These are phyloP conservation scores for Laothoe populi DNA, from an alignment of 2,888 invertebrate species.

Conservation along the genomic window DNA sequence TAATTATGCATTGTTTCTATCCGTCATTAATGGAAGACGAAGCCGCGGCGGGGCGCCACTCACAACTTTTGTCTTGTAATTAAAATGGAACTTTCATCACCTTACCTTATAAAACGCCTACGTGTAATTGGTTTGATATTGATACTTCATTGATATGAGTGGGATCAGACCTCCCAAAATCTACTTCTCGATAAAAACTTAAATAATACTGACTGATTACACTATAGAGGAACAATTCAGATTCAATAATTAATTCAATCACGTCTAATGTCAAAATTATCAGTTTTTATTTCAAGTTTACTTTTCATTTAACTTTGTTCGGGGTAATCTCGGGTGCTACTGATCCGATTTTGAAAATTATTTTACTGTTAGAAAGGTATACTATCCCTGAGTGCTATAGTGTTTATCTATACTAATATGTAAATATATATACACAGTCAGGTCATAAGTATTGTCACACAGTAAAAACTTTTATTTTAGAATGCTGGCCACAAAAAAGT, in stretches of 20 bases:
- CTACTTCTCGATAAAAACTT: neutral
- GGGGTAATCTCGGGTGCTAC: no score
- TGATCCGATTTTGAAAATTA: no score
- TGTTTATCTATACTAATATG: no score
- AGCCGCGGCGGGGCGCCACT: slow-evolving; percentile 67
- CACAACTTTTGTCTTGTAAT: slow-evolving; percentile 71
- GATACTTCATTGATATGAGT: slow-evolving; percentile 44
- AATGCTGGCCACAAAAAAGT: no score
- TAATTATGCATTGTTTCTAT: slow-evolving; percentile 68
- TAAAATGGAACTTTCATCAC: slow-evolving; percentile 68
- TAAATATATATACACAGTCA: no score
- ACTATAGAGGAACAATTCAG: slow-evolving; percentile 7
- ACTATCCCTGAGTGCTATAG: no score
- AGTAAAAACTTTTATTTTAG: no score
- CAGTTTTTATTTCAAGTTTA: neutral
- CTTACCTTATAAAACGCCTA: slow-evolving; percentile 56
- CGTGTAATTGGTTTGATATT: slow-evolving; percentile 60
- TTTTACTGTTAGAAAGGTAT: no score
- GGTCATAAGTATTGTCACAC: no score
- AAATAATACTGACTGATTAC: slow-evolving; percentile 13
- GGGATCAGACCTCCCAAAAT: slow-evolving; percentile 38
- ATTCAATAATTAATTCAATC: neutral
- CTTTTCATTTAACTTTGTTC: neutral
- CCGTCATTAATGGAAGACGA: slow-evolving; percentile 50
- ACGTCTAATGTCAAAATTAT: neutral